A percentile compares a stretch with the other conserved stretches of the same genome.
phyloP scores from a whole-genome alignment of 2,797 vertebrate genomes.

The Loris lydekkerianus region DNA sequence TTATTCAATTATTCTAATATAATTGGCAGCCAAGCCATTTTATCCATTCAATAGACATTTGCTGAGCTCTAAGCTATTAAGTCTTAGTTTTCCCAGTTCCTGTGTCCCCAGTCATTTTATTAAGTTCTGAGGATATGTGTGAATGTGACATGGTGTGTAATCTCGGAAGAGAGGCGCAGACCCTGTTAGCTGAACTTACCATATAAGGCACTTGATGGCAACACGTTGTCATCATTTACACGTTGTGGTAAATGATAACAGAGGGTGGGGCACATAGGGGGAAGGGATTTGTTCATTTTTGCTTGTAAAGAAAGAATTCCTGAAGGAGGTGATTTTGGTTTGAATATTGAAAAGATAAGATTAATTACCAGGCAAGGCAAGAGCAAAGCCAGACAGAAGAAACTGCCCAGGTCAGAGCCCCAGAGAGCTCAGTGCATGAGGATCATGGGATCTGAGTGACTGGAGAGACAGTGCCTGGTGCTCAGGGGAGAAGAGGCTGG shows the following conservation, averaged over 20 bases:
- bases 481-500: not conserved
- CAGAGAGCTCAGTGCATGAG: not conserved
- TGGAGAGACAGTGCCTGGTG: not conserved
- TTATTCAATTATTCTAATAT: constrained; percentile 36
- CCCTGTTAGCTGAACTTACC: not conserved
- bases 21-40: not conserved
- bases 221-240: not conserved
- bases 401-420: not conserved
- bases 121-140: not conserved
- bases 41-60: constrained; percentile 53
- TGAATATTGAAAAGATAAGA: not conserved
- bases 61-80: constrained; percentile 1
- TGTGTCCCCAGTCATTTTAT: not conserved
- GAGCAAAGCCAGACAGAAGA: not conserved
- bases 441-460: not conserved
- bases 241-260: not conserved
- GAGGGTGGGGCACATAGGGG: not conserved
- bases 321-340: constrained; percentile 5
- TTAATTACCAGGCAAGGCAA: not conserved
- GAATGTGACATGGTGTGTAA: not conserved
- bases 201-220: not conserved
- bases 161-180: not conserved
- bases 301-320: constrained; percentile 1
- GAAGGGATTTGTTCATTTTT: not conserved
- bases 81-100: not conserved